A percentile compares a stretch with the other conserved stretches of the same genome.
These are phyloP conservation scores for Eublepharis macularius DNA, from an alignment of 2,113 vertebrate genomes.

Conservation along the genomic window DNA sequence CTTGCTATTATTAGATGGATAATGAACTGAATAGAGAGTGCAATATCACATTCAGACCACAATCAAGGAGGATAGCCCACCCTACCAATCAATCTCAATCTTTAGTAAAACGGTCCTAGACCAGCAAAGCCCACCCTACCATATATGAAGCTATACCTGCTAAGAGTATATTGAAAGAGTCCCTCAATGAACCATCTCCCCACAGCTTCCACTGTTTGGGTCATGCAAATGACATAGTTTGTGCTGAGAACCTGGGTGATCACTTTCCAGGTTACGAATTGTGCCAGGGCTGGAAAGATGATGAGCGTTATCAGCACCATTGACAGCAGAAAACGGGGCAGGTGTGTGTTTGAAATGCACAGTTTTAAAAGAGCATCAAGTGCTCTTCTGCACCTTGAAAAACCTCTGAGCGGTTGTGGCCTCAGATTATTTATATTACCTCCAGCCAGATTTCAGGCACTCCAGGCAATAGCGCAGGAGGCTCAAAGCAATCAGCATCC, in stretches of 20 bases:
- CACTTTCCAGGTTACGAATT: not conserved
- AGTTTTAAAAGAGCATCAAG: not conserved
- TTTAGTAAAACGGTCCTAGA: no score
- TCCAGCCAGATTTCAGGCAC: not conserved
- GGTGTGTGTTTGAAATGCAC: no score
- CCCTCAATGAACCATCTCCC: not conserved
- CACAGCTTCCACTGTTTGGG: accelerated
- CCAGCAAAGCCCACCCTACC: no score
- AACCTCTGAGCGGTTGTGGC: not conserved
- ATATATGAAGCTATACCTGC: not conserved
- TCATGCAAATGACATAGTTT: not conserved
- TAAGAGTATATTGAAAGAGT: not conserved
- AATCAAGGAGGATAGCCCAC: no score
- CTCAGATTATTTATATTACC: not conserved
- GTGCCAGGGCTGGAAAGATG: not conserved
- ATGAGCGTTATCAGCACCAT: not conserved
- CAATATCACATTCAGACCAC: no score
- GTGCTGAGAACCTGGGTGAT: not conserved
- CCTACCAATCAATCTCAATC: no score
- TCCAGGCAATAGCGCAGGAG: not conserved
- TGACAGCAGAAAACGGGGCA: no score
- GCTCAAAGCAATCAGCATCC: not conserved
- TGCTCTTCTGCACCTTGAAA: not conserved
- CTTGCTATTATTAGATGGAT: no score
- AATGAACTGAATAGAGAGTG: not conserved